Conservation (phyloP, 2,888 invertebrate species). For the Macrosoma leucophasiata region DNA sequence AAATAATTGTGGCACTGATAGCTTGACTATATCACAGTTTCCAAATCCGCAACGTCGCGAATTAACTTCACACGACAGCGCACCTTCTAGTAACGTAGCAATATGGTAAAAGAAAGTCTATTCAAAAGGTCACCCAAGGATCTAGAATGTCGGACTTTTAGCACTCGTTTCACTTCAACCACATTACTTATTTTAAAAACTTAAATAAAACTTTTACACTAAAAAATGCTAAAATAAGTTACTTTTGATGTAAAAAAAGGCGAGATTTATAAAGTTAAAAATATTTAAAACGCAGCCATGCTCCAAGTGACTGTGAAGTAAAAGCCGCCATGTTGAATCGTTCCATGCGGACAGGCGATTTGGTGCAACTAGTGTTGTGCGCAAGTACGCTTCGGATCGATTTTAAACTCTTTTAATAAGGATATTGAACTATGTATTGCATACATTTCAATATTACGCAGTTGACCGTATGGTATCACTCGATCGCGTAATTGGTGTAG, state of each 20-base stretch:
- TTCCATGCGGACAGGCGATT: constrained; percentile 57
- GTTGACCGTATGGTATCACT: no score
- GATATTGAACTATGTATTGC: no score
- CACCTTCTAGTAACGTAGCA: constrained; percentile 46
- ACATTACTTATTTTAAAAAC: constrained; percentile 52
- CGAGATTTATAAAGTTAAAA: constrained; percentile 43
- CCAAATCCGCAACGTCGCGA: constrained; percentile 36
- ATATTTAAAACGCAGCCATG: constrained; percentile 55
- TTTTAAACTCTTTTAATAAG: no score
- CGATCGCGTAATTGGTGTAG: no score
- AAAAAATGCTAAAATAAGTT: constrained; percentile 42
- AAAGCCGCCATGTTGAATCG: constrained; percentile 68
- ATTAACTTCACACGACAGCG: constrained; percentile 38
- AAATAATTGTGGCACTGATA: constrained; percentile 51
- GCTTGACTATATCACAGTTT: constrained; percentile 59
- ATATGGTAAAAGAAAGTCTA: constrained; percentile 70
- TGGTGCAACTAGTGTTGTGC: constrained; percentile 58
- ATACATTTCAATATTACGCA: no score
- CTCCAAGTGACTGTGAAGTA: constrained; percentile 61
- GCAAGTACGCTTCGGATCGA: constrained; percentile 57
- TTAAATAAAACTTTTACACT: constrained; percentile 46
- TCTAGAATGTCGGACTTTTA: constrained; percentile 58
- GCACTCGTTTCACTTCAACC: constrained; percentile 53
- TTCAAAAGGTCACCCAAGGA: constrained; percentile 71
- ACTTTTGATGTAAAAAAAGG: constrained; percentile 41